Evolutionary conservation across 2,113 vertebrate species (phyloP), one percentile per base, ranked within the genome.

Genomic region (Gobiocypris rarus): DNA sequence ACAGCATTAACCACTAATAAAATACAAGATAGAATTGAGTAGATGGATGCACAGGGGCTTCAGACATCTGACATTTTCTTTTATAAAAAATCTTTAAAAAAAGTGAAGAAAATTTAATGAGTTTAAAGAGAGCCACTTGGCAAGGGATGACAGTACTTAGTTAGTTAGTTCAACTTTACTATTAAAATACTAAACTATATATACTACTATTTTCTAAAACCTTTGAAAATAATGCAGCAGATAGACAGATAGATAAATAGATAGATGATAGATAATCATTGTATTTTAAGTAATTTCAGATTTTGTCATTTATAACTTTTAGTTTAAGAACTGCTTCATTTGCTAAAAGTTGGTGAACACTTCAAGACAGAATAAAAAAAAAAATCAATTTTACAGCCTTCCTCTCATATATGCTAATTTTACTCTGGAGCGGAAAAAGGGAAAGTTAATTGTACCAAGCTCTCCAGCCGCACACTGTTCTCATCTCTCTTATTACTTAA

Each of bases 401-500:
- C 54, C 52, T 59, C 17, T 79, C 13, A 19, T 75, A 50, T 52
- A 75, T 75, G 73, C 14, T 6, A 75, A 61, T 26, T 48, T 80
- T 59, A 1, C 48, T 80, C 17, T 50, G 45, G 59, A 31, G 26
- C 0, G 11, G 59, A 19, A n/a, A 13, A 67, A 31, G 78, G 38
- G 22, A 26, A 63, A 67, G 43, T 4, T 80, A 67, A 80, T 65
- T 28, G 45, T 17, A 52, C 24, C 22, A 24, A 11, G 9, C 4
- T 67, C 59, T 65, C 14, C 15, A 78, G 38, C 6, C 15, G n/a
- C 83, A 83, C 77, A 31, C 61, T 58, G 45, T 77, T 14, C 58
- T 82, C 81, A 48, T 80, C 88, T 89, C 52, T 70, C 28, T 80
- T 45, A 75, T 84, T 83, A 83, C 79, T 84, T 28, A 43, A 69